These are phyloP conservation scores for Drosophila limbata DNA, from an alignment of 2,888 invertebrate species.

Conservation along the genomic window DNA sequence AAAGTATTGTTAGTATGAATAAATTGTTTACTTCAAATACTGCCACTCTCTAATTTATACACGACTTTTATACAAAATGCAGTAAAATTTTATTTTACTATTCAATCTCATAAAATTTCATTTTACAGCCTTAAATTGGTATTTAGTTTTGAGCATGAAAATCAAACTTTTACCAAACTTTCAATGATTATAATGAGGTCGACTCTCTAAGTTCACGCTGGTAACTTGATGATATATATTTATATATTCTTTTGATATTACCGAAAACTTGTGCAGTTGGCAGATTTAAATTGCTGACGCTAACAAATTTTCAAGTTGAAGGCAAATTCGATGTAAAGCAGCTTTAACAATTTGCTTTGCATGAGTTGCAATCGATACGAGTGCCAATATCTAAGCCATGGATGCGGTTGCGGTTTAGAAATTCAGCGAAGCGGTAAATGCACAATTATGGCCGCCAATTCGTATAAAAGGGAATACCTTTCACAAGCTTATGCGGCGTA, in stretches of 20 bases:
- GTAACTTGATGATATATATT: background rate
- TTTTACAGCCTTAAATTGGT: background rate
- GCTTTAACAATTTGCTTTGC: constrained; percentile 45
- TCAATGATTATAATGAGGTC: background rate
- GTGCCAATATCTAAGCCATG: constrained; percentile 26
- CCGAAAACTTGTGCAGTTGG: background rate
- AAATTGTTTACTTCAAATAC: background rate
- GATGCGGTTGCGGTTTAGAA: constrained; percentile 40
- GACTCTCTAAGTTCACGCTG: background rate
- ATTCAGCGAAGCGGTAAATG: constrained; percentile 65
- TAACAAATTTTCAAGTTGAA: background rate
- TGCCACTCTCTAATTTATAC: background rate
- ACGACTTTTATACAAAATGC: background rate
- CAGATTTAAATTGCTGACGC: too few relatives aligned
- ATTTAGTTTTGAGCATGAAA: background rate
- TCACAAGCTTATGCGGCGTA: constrained; percentile 59
- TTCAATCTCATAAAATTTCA: background rate
- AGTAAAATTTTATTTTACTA: background rate
- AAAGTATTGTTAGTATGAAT: too few relatives aligned
- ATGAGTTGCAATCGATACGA: constrained; percentile 58
- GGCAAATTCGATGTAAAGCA: background rate
- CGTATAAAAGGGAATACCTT: constrained; percentile 34
- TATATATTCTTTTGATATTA: too few relatives aligned
- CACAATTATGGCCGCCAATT: constrained; percentile 63
- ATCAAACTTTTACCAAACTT: background rate